These are phyloP conservation scores for Anodontia alba DNA, from an alignment of 2,888 invertebrate genomes.

Conservation along the genomic window DNA sequence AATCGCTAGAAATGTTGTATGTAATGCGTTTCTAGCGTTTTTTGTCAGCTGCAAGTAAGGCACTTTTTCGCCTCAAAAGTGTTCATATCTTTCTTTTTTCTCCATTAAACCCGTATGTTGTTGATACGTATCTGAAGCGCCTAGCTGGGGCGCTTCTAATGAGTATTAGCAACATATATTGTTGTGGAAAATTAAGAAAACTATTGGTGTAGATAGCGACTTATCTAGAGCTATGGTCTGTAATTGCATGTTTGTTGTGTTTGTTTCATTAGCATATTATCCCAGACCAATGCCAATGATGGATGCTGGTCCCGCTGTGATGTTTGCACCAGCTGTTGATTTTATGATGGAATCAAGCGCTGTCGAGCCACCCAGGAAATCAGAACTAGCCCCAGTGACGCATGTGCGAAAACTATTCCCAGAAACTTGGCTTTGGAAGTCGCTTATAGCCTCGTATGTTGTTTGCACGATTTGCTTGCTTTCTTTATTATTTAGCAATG, in stretches of 20 bases:
- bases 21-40: too few species aligned
- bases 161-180: background rate
- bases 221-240: too few species aligned
- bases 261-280: background rate
- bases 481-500: background rate
- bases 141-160: too few species aligned
- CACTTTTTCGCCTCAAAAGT: too few species aligned
- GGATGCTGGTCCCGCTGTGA: background rate
- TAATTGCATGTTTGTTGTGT: background rate
- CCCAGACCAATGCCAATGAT: background rate
- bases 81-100: too few species aligned
- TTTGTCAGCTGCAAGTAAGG: too few species aligned
- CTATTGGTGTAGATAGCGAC: too few species aligned
- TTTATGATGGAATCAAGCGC: background rate
- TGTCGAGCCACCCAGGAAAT: background rate
- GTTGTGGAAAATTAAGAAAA: background rate
- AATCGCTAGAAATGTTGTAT: background rate
- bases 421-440: conserved; percentile 21
- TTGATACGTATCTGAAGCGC: too few species aligned
- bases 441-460: conserved; percentile 14
- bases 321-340: background rate
- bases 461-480: background rate
- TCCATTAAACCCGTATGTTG: too few species aligned
- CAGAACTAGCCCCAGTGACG: background rate
- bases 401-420: conserved; percentile 21